phyloP scores from a whole-genome alignment of 2,888 invertebrate species.

The Dasypolia templi region DNA sequence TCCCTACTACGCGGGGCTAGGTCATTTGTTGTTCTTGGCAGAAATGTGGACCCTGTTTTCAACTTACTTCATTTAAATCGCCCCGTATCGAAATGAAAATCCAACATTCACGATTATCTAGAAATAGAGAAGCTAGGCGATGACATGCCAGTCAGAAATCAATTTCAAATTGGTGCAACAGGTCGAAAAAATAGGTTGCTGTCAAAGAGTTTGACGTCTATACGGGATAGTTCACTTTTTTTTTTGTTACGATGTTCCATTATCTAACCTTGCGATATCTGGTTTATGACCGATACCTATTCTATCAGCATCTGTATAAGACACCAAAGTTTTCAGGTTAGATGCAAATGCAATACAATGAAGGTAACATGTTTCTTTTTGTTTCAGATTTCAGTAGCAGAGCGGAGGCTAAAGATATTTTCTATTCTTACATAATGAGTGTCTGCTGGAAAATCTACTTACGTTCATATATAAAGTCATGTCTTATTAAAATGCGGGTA shows the following conservation, averaged over 20 bases:
- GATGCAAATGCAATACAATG: background rate
- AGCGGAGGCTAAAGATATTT: background rate
- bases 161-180: slow-evolving; percentile 13
- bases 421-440: background rate
- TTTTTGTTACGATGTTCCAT: background rate
- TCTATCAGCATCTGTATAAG: background rate
- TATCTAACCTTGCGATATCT: background rate
- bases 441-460: background rate
- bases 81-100: too few relatives aligned
- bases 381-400: slow-evolving; percentile 10
- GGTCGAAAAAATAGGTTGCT: background rate
- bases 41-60: too few relatives aligned
- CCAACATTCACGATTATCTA: background rate
- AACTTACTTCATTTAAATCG: too few relatives aligned
- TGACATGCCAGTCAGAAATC: slow-evolving; percentile 2
- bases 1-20: too few relatives aligned
- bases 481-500: background rate
- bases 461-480: background rate
- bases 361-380: background rate
- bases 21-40: too few relatives aligned
- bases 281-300: background rate
- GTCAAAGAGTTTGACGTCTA: background rate
- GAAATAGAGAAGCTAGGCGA: background rate
- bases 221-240: background rate
- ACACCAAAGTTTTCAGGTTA: background rate